phyloP scores from a whole-genome alignment of 2,113 vertebrate genomes.

The Archocentrus centrarchus region DNA sequence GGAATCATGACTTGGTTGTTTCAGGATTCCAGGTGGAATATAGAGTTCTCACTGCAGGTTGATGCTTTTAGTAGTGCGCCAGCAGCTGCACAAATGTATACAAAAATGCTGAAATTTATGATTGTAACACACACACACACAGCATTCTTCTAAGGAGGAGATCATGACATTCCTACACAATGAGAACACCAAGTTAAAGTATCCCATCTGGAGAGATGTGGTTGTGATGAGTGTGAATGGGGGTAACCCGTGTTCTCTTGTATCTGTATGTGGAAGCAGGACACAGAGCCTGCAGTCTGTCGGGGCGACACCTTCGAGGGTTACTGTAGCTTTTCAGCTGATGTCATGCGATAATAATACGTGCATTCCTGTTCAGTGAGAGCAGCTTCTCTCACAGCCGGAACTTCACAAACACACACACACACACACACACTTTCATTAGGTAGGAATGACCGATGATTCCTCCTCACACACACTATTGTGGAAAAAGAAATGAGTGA shows the following conservation, averaged over 20 bases:
- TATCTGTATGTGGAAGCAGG: background rate
- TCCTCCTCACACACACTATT: background rate
- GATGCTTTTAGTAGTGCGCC: background rate
- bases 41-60: background rate
- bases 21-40: background rate
- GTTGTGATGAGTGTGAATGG: background rate
- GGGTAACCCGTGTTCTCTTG: background rate
- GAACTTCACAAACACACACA: background rate
- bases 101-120: background rate
- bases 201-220: background rate
- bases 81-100: background rate
- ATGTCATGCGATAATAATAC: constrained; percentile 10
- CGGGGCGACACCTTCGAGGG: constrained; percentile 4
- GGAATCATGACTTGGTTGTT: background rate
- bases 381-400: constrained; percentile 9
- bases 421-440: background rate
- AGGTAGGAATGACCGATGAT: background rate
- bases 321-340: background rate
- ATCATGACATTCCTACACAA: constrained; percentile 42
- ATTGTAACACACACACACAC: background rate
- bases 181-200: constrained; percentile 32
- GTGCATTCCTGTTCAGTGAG: constrained; percentile 49
- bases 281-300: background rate
- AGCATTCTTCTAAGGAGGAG: constrained; percentile 24
- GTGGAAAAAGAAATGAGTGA: background rate